A percentile compares a stretch with the other conserved stretches of the same genome.
Conservation (phyloP, 2,888 invertebrate genomes). For the Selenia dentaria region DNA sequence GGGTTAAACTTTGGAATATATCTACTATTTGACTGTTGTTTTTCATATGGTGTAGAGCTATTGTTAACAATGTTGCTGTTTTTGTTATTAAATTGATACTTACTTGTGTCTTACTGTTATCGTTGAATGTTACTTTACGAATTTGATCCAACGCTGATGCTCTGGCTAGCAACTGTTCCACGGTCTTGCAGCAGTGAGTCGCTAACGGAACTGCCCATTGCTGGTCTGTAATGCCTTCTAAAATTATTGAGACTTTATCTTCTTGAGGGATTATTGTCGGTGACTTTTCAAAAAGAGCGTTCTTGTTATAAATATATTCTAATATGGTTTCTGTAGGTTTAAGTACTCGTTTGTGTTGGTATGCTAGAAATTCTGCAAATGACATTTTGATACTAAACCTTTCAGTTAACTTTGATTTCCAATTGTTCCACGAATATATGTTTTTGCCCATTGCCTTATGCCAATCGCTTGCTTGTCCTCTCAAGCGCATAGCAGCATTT, state of each 20-base stretch:
- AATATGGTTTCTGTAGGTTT: not conserved
- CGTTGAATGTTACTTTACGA: not conserved
- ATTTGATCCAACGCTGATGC: not conserved
- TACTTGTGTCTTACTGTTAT: not conserved
- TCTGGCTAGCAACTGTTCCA: not conserved
- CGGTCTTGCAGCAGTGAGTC: not conserved
- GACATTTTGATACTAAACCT: not conserved
- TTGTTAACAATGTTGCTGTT: not conserved
- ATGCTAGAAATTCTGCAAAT: not conserved
- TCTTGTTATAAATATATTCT: not conserved
- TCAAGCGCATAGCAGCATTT: not conserved
- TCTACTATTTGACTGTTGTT: too few relatives aligned
- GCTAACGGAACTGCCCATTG: not conserved
- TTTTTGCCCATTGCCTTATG: not conserved
- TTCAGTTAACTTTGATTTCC: not conserved
- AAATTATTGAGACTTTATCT: too few relatives aligned
- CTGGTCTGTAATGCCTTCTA: not conserved
- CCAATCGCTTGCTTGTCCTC: not conserved
- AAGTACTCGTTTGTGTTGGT: constrained; percentile 5
- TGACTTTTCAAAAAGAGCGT: not conserved
- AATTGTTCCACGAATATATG: not conserved
- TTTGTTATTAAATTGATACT: not conserved
- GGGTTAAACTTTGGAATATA: not conserved
- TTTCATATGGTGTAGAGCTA: too few relatives aligned
- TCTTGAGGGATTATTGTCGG: not conserved